Evolutionary conservation across 2,888 invertebrate genomes (phyloP).

Genomic region (Vesta saturnalis): DNA sequence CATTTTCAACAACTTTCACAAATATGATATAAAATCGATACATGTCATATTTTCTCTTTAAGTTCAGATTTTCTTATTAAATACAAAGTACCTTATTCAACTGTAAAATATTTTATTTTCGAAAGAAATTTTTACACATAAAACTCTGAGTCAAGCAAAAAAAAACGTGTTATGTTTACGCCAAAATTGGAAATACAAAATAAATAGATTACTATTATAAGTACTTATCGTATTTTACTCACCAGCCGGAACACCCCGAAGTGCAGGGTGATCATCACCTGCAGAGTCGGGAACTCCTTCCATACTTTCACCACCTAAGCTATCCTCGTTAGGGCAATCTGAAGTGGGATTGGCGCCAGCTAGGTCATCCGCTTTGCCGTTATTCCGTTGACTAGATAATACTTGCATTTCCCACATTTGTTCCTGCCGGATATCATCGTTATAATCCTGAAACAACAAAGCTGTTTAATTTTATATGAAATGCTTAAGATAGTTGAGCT

Average conservation of each 20-base stretch:
- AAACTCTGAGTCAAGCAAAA: no score
- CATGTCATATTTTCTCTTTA: no score
- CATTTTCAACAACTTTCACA: no score
- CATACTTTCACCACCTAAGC: slow-evolving; percentile 61
- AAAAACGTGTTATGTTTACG: background rate
- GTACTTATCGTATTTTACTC: slow-evolving; percentile 42
- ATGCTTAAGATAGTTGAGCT: background rate
- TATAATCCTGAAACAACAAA: slow-evolving; percentile 77
- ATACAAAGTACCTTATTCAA: no score
- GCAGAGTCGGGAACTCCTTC: slow-evolving; percentile 59
- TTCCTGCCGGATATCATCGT: slow-evolving; percentile 90
- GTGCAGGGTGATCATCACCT: slow-evolving; percentile 70
- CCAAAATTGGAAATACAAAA: background rate
- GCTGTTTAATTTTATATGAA: background rate
- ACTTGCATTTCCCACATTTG: slow-evolving; percentile 94
- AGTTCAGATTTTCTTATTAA: no score
- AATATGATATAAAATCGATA: no score
- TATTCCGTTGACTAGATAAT: slow-evolving; percentile 68
- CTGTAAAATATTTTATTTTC: no score
- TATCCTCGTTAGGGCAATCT: slow-evolving; percentile 59
- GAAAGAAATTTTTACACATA: no score
- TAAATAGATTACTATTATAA: no score
- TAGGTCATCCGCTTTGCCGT: slow-evolving; percentile 54
- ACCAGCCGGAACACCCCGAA: slow-evolving; percentile 72
- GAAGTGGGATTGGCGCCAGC: slow-evolving; percentile 50